A percentile compares a stretch with the other conserved stretches of the same genome.
phyloP scores from a whole-genome alignment of 1,140 invertebrate species.

The Varroa destructor region DNA sequence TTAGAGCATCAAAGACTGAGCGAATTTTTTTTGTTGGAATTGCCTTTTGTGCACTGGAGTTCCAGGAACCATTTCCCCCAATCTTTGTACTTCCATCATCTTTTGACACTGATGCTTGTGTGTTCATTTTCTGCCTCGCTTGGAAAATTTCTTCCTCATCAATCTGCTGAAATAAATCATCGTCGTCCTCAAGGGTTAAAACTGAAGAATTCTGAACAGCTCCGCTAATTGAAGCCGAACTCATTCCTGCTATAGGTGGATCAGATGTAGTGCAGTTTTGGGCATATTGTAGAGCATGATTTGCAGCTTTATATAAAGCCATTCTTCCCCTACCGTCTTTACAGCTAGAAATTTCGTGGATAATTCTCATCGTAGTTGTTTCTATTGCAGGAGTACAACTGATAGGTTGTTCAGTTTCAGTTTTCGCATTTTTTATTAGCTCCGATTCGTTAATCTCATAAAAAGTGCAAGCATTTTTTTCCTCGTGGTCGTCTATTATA shows the following conservation, averaged over 20 bases:
- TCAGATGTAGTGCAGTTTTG: background rate
- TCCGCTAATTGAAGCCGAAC: background rate
- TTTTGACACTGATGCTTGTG: background rate
- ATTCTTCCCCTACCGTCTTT: background rate
- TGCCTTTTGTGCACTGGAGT: background rate
- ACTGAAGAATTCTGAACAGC: background rate
- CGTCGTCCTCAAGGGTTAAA: background rate
- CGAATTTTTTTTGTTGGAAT: background rate
- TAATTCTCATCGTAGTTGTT: too few relatives aligned
- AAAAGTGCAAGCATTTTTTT: too few relatives aligned
- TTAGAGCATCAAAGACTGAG: conserved; percentile 14
- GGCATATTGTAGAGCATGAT: background rate
- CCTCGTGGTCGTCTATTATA: too few relatives aligned
- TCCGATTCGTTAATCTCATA: too few relatives aligned
- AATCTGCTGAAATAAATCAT: background rate
- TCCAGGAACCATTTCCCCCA: background rate
- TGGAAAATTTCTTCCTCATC: background rate
- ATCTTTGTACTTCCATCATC: background rate
- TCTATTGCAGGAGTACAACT: too few relatives aligned
- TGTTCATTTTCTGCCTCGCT: background rate
- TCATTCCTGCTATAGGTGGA: background rate
- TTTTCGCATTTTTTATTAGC: too few relatives aligned
- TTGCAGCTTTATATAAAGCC: background rate
- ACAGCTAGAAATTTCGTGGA: background rate
- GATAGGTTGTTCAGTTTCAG: too few relatives aligned